phyloP scores from a whole-genome alignment of 2,888 invertebrate species.

The Caenorhabditis parvicauda region DNA sequence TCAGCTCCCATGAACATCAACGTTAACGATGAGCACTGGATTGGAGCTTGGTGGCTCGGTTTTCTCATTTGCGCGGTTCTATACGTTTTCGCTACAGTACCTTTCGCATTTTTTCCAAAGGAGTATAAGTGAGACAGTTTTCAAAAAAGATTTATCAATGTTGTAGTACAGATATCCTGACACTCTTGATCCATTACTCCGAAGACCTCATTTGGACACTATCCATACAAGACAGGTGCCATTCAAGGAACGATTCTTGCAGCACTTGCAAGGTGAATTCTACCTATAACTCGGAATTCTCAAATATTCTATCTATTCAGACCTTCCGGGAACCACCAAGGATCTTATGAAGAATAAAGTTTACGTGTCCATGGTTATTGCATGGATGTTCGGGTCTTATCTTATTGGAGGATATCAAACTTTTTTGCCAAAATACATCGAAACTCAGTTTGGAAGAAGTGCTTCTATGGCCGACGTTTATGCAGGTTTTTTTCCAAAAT shows the following conservation, averaged over 20 bases:
- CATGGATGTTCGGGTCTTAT: slow-evolving; percentile 69
- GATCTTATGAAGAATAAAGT: slow-evolving; percentile 72
- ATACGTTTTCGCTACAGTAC: slow-evolving; percentile 70
- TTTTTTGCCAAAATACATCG: slow-evolving; percentile 76
- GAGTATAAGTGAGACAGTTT: slow-evolving; percentile 23
- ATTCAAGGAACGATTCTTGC: slow-evolving; percentile 13
- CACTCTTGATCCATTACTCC: slow-evolving; percentile 22
- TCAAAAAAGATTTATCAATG: background rate
- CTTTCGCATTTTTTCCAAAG: slow-evolving; percentile 73
- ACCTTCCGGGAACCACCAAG: slow-evolving; percentile 57
- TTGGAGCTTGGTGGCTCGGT: slow-evolving; percentile 79
- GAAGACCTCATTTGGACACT: slow-evolving; percentile 9
- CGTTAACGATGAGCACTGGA: slow-evolving; percentile 72
- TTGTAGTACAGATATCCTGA: slow-evolving; percentile 21
- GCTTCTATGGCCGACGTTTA: slow-evolving; percentile 73
- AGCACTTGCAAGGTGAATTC: slow-evolving; percentile 6
- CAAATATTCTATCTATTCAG: background rate
- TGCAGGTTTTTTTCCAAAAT: slow-evolving; percentile 67
- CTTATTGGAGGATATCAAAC: slow-evolving; percentile 64
- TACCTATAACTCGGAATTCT: background rate
- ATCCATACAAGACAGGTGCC: slow-evolving; percentile 13
- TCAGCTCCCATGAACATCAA: slow-evolving; percentile 69
- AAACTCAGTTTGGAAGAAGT: slow-evolving; percentile 74
- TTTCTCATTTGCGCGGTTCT: slow-evolving; percentile 67
- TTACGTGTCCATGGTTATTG: slow-evolving; percentile 72